Conservation (phyloP, 2,888 invertebrate genomes). For the Apoda limacodes region DNA sequence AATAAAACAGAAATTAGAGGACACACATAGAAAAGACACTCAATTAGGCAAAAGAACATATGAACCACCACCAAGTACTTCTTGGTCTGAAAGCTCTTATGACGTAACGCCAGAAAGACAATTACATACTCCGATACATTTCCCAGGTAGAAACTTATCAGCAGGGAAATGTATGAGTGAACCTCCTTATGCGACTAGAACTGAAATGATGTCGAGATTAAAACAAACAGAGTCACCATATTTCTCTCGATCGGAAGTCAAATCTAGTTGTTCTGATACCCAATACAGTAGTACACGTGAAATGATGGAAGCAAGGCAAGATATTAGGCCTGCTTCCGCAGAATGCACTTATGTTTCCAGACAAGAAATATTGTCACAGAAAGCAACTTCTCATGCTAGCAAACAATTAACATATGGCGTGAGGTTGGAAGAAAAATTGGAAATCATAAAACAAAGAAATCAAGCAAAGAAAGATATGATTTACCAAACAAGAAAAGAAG, state of each 20-base stretch:
- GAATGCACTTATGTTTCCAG: slow-evolving; percentile 63
- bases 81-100: slow-evolving; percentile 55
- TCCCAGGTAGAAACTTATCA: slow-evolving; percentile 40
- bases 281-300: slow-evolving; percentile 38
- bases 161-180: slow-evolving; percentile 63
- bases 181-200: slow-evolving; percentile 55
- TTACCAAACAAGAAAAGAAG: slow-evolving; percentile 62
- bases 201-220: slow-evolving; percentile 55
- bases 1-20: slow-evolving; percentile 54
- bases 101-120: slow-evolving; percentile 53
- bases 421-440: slow-evolving; percentile 57
- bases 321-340: slow-evolving; percentile 50
- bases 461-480: slow-evolving; percentile 66
- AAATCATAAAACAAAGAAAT: slow-evolving; percentile 64
- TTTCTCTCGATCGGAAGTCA: slow-evolving; percentile 45
- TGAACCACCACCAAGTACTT: slow-evolving; percentile 52
- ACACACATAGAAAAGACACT: slow-evolving; percentile 41
- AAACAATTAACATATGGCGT: slow-evolving; percentile 50
- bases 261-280: slow-evolving; percentile 57
- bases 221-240: slow-evolving; percentile 52
- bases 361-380: slow-evolving; percentile 63
- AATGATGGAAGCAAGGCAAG: slow-evolving; percentile 41
- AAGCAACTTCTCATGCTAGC: slow-evolving; percentile 57
- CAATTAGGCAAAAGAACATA: slow-evolving; percentile 56
- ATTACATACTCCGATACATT: slow-evolving; percentile 50